Conservation (phyloP, 2,797 vertebrate species). For the Cyclopterus lumpus region DNA sequence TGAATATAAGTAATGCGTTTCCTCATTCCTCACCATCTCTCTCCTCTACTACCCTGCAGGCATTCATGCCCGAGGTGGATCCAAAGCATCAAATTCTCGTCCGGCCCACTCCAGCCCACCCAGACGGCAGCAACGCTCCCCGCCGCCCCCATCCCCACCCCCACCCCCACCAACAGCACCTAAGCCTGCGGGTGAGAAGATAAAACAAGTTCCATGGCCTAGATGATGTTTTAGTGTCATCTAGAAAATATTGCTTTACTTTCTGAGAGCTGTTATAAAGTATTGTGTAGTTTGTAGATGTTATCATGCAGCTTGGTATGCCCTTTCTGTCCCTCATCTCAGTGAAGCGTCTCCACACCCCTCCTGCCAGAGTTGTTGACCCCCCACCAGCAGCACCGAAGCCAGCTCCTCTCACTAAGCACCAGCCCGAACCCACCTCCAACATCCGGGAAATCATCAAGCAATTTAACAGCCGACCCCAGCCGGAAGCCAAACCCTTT, state of each 20-base stretch:
- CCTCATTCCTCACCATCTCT: not conserved
- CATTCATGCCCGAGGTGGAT: constrained; percentile 54
- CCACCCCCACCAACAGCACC: constrained; percentile 50
- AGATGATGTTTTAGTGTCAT: not conserved
- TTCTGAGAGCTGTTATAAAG: not conserved
- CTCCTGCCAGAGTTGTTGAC: constrained; percentile 29
- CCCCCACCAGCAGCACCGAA: constrained; percentile 11
- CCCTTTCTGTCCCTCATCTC: constrained; percentile 7
- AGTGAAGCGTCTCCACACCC: constrained; percentile 45
- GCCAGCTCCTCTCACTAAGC: not conserved
- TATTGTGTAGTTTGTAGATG: not conserved
- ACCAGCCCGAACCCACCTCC: constrained; percentile 82
- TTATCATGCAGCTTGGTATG: not conserved
- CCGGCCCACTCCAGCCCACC: constrained; percentile 24
- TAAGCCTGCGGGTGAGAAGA: constrained; percentile 64
- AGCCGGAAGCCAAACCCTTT: constrained; percentile 78
- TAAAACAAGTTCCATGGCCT: not conserved
- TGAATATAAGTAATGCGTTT: not conserved
- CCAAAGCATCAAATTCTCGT: constrained; percentile 61
- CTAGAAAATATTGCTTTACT: not conserved
- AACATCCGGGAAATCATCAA: constrained; percentile 93
- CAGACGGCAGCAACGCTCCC: not conserved
- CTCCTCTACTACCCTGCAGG: constrained; percentile 67
- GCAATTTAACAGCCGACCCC: constrained; percentile 88
- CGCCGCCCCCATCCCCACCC: constrained; percentile 42